Evolutionary conservation across 2,888 invertebrate species (phyloP).

Genomic region (Melinopterus prodromus): DNA sequence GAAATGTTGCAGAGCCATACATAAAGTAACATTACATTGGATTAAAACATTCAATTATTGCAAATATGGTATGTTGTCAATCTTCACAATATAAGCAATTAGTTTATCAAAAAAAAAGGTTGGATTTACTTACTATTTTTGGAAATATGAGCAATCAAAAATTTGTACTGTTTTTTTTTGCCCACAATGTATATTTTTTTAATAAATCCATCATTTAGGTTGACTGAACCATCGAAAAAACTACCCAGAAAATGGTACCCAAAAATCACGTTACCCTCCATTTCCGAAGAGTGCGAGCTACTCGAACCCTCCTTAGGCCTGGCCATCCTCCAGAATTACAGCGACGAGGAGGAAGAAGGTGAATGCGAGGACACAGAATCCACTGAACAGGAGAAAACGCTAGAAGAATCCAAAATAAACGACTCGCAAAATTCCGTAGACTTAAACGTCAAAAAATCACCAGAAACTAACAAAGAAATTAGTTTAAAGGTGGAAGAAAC

Average conservation of each 20-base stretch:
- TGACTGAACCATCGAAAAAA: conserved; percentile 23
- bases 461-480: conserved; percentile 22
- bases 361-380: conserved; percentile 28
- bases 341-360: conserved; percentile 53
- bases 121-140: too few relatives aligned
- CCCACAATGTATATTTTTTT: not conserved
- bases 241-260: conserved; percentile 51
- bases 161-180: too few relatives aligned
- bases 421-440: not conserved
- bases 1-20: too few relatives aligned
- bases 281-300: conserved; percentile 50
- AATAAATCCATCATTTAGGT: conserved; percentile 26
- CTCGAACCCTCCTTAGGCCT: conserved; percentile 55
- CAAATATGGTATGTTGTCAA: too few relatives aligned
- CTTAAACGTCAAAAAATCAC: conserved; percentile 30
- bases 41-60: too few relatives aligned
- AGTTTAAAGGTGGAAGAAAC: conserved; percentile 12
- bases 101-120: too few relatives aligned
- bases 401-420: conserved; percentile 27
- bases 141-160: too few relatives aligned
- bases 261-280: conserved; percentile 48
- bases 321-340: conserved; percentile 56
- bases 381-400: conserved; percentile 30
- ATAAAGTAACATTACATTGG: too few relatives aligned
- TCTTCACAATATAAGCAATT: too few relatives aligned